Base-by-base conservation (phyloP, 2,888 invertebrate species). In the Thecocarcelia acutangulata region DNA sequence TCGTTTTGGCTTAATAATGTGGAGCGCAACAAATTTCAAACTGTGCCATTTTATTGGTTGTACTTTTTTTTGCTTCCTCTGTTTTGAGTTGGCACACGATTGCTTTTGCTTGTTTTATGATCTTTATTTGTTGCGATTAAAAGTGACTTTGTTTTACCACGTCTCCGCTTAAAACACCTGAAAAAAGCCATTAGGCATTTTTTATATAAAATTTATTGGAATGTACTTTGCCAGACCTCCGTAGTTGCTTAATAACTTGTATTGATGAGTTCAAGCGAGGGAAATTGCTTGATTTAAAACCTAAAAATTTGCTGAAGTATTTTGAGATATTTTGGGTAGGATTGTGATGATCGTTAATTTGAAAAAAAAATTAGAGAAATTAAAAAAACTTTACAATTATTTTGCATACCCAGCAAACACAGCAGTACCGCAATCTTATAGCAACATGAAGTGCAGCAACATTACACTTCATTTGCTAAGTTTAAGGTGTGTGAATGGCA, bases 71-170 rank as follows among this genome's bases (percentile, higher is more conserved):
- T n/a, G n/a, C n/a, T n/a, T 64, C 75, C 54, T 68, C 54, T 48
- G 54, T 63, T 21, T 48, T 59, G 15, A n/a, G 50, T 85, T 87
- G 87, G 87, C 86, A 88, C 88, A 88, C 88, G 88, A 88, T 88
- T 86, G 58, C 59, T 61, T 73, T 79, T 59, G 59, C 72, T 72
- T 50, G 59, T 73, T 73, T 59, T 64, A 44, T 58, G 72, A 66
- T 78, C 59, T 58, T 52, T 28, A 77, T 77, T 77, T 21, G 42
- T 61, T 68, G 44, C 61, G 44, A 17, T 68, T 79, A 59, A 46
- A 24, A 72, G 48, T 64, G 21, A 59, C 46, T 74, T 48, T 59
- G 13, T 64, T 28, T 40, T 21, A 50, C 48, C 58, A 37, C 42
- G 42, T 56, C 44, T 63, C 54, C 44, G 24, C 54, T 44, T 15